Evolutionary conservation across 2,113 vertebrate species (phyloP).

Genomic region (Paradisaea rubra): DNA sequence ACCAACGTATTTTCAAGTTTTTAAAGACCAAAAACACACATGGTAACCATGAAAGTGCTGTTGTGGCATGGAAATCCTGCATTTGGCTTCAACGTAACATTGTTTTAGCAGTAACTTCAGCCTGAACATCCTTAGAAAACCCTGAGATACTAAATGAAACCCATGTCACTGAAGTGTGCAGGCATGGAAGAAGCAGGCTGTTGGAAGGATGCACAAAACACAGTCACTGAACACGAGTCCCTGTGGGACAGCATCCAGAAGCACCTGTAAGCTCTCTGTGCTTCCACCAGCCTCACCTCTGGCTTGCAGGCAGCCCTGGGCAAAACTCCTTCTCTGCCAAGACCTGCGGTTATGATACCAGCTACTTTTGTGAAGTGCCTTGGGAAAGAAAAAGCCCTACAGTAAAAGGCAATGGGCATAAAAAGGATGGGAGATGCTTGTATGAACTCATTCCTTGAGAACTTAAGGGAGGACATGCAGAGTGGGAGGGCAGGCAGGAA

Average conservation of each 20-base stretch:
- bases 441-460: neutral
- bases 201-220: neutral
- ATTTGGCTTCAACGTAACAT: fast-evolving
- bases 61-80: fast-evolving
- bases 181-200: neutral
- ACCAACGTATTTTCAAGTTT: neutral
- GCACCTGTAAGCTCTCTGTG: neutral
- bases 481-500: neutral
- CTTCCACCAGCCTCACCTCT: neutral
- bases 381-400: neutral
- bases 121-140: neutral
- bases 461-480: neutral
- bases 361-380: neutral
- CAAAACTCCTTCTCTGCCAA: neutral
- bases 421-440: neutral
- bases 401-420: neutral
- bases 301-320: fast-evolving
- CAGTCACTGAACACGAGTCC: fast-evolving
- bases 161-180: fast-evolving
- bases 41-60: fast-evolving
- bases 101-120: neutral
- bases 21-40: neutral
- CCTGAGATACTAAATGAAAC: neutral
- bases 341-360: neutral
- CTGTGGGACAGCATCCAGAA: neutral